These are phyloP conservation scores for Denticeps clupeoides DNA, from an alignment of 2,797 vertebrate species.

Conservation along the genomic window DNA sequence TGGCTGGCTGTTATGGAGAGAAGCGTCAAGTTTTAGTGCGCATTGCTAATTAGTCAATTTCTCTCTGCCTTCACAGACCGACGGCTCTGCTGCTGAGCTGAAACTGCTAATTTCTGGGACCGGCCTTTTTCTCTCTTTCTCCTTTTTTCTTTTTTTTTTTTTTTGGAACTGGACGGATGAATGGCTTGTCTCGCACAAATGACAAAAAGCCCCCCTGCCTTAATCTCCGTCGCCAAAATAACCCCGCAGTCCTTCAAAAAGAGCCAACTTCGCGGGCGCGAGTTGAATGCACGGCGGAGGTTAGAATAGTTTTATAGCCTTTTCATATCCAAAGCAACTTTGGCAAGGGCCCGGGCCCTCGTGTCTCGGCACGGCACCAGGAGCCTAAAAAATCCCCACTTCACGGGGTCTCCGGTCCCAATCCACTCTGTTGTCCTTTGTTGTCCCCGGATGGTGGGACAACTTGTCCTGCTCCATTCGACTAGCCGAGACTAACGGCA, in stretches of 20 bases:
- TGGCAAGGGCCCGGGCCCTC: no score
- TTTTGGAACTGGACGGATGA: constrained; percentile 99
- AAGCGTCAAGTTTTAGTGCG: constrained; percentile 99
- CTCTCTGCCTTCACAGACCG: constrained; percentile 99
- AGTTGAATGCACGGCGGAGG: no score
- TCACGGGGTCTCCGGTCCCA: no score
- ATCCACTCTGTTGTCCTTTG: no score
- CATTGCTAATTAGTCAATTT: constrained; percentile 99
- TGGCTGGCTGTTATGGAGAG: constrained; percentile 97
- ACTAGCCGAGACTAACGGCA: no score
- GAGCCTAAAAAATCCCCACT: no score
- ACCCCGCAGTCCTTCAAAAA: constrained; percentile 90
- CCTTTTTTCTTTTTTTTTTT: constrained; percentile 99
- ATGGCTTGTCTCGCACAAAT: constrained; percentile 99
- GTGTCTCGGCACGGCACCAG: no score
- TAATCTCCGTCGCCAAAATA: constrained; percentile 97
- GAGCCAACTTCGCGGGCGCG: constrained; percentile 71
- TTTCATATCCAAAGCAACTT: no score
- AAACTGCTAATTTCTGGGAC: constrained; percentile 99
- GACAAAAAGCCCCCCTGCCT: constrained; percentile 99
- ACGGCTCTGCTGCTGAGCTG: constrained; percentile 99
- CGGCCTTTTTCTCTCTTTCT: constrained; percentile 99
- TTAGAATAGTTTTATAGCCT: no score
- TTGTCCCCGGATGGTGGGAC: no score
- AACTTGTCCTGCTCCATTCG: no score